Conservation (phyloP, 1,140 invertebrate species). For the Hylyphantes graminicola region DNA sequence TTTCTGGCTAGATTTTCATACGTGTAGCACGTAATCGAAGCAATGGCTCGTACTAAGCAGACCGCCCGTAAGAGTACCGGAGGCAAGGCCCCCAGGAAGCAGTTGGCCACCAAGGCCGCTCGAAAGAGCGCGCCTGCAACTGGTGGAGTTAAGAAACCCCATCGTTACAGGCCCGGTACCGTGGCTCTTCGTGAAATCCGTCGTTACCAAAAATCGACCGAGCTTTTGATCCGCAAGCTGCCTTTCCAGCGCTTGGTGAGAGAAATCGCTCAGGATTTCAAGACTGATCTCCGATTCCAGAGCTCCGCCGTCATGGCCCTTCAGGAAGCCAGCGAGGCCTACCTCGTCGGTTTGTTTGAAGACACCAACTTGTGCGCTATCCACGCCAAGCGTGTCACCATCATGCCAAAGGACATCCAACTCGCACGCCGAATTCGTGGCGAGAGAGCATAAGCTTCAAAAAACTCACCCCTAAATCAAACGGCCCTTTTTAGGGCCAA, state of each 20-base stretch:
- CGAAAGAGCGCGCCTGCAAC: slow-evolving; percentile 72
- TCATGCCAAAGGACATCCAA: slow-evolving; percentile 96
- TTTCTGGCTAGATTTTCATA: slow-evolving; percentile 64
- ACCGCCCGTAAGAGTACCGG: slow-evolving; percentile 84
- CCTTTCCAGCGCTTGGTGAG: slow-evolving; percentile 87
- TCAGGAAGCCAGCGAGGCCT: slow-evolving; percentile 84
- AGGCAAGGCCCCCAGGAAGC: slow-evolving; percentile 87
- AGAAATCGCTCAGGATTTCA: slow-evolving; percentile 87
- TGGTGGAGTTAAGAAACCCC: slow-evolving; percentile 73
- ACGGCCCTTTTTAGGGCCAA: slow-evolving; percentile 3
- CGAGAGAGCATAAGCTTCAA: slow-evolving; percentile 58
- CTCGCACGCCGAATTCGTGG: slow-evolving; percentile 77
- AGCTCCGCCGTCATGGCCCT: slow-evolving; percentile 68
- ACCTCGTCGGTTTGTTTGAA: slow-evolving; percentile 87
- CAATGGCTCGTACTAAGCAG: slow-evolving; percentile 89
- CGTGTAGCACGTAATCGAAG: slow-evolving; percentile 48
- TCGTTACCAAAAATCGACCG: slow-evolving; percentile 86
- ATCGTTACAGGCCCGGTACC: slow-evolving; percentile 80
- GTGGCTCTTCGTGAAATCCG: slow-evolving; percentile 88
- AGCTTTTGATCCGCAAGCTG: slow-evolving; percentile 83
- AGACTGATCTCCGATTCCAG: slow-evolving; percentile 75
- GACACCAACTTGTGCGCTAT: slow-evolving; percentile 94
- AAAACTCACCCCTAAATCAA: slow-evolving; percentile 13
- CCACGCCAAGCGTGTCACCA: slow-evolving; percentile 92
- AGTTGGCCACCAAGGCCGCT: slow-evolving; percentile 76